These are phyloP conservation scores for Micropoecilia bifurca DNA, from an alignment of 2,797 vertebrate species.

Conservation along the genomic window DNA sequence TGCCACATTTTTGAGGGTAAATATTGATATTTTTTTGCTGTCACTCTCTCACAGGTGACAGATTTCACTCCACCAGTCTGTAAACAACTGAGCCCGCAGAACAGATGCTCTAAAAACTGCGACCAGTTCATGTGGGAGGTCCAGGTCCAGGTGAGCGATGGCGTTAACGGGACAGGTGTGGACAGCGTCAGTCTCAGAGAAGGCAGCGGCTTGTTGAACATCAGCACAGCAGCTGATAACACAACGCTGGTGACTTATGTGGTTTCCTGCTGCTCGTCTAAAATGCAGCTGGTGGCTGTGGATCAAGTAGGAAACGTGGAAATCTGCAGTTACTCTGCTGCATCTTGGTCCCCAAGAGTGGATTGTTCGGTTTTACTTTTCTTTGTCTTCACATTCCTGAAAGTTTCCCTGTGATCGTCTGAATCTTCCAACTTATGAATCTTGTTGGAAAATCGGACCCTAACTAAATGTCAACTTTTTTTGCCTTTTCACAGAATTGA, in stretches of 20 bases:
- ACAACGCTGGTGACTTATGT: constrained; percentile 56
- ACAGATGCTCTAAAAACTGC: constrained; percentile 57
- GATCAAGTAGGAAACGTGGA: constrained; percentile 66
- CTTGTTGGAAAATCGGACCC: too few species aligned
- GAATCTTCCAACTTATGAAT: too few species aligned
- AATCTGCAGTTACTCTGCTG: constrained; percentile 32
- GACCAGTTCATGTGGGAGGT: constrained; percentile 46
- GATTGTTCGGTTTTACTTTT: too few species aligned
- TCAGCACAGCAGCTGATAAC: constrained; percentile 24
- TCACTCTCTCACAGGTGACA: constrained; percentile 50
- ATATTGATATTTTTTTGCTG: not conserved
- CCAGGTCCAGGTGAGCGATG: constrained; percentile 52
- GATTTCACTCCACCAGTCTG: constrained; percentile 67
- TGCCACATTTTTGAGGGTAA: not conserved
- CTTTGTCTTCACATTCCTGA: too few species aligned
- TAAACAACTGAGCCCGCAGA: constrained; percentile 30
- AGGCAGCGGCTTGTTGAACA: constrained; percentile 64
- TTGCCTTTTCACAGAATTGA: too few species aligned
- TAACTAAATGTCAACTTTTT: too few species aligned
- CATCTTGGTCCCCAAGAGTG: too few species aligned
- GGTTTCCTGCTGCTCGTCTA: constrained; percentile 61
- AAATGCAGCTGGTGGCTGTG: constrained; percentile 57
- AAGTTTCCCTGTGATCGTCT: too few species aligned
- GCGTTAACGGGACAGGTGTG: constrained; percentile 47
- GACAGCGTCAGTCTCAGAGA: constrained; percentile 32